Percentiles rank a stretch among this genome's conserved stretches.
Evolutionary conservation across 2,888 invertebrate species (phyloP).

Genomic region (Nomada fucata): DNA sequence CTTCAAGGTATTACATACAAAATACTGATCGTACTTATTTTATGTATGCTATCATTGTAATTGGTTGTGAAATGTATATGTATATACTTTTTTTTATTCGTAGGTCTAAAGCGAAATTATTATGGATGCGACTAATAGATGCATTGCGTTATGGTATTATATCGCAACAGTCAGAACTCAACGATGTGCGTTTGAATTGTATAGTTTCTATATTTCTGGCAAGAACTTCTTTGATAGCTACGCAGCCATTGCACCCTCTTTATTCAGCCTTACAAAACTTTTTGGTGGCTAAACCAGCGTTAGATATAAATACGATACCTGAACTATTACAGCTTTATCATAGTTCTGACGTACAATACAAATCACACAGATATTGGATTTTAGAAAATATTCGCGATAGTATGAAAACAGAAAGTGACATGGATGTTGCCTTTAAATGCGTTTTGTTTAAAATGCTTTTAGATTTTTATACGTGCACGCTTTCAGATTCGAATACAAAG

Average conservation of each 20-base stretch:
- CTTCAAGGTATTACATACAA: slow-evolving; percentile 86
- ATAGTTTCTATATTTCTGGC: slow-evolving; percentile 90
- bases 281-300: slow-evolving; percentile 90
- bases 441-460: slow-evolving; percentile 92
- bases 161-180: slow-evolving; percentile 63
- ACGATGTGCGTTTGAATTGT: slow-evolving; percentile 84
- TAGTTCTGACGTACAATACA: slow-evolving; percentile 89
- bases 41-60: background rate
- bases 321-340: slow-evolving; percentile 94
- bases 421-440: slow-evolving; percentile 89
- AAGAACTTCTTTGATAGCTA: slow-evolving; percentile 88
- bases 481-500: slow-evolving; percentile 88
- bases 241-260: slow-evolving; percentile 90
- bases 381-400: slow-evolving; percentile 91
- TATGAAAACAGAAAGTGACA: slow-evolving; percentile 90
- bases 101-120: slow-evolving; percentile 87
- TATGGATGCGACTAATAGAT: slow-evolving; percentile 89
- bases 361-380: slow-evolving; percentile 91
- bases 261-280: slow-evolving; percentile 92
- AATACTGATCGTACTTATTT: slow-evolving; percentile 7
- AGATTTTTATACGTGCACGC: slow-evolving; percentile 88
- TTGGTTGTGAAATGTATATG: background rate
- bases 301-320: slow-evolving; percentile 92
- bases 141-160: slow-evolving; percentile 88
- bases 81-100: slow-evolving; percentile 27